phyloP scores from a whole-genome alignment of 2,113 vertebrate species.

The Calyptomena viridis region DNA sequence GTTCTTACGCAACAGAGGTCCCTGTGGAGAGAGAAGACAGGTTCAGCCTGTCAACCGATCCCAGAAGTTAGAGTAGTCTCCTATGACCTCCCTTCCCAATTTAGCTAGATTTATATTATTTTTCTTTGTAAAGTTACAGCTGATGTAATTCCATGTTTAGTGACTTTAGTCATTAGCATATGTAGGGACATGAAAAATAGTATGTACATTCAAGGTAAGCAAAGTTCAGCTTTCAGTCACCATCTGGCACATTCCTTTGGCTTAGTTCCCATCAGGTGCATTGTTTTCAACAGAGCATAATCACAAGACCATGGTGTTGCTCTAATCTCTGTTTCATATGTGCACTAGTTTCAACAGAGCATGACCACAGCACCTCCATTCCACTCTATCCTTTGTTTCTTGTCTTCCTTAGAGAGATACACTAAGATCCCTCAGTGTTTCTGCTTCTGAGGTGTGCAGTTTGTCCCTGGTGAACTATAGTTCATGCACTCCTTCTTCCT shows the following conservation, averaged over 20 bases:
- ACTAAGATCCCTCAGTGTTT: neutral
- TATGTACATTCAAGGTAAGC: neutral
- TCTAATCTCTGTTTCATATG: neutral
- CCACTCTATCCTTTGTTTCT: neutral
- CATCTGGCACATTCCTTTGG: neutral
- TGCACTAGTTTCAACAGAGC: too few species aligned
- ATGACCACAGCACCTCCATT: neutral
- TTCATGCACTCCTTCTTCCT: neutral
- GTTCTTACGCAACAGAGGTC: neutral
- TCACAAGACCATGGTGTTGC: neutral
- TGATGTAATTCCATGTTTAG: neutral
- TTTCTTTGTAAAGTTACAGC: neutral
- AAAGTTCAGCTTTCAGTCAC: neutral
- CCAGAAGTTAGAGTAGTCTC: neutral
- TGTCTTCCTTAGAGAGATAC: neutral
- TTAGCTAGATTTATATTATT: neutral
- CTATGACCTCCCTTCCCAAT: neutral
- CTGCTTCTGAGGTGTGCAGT: neutral
- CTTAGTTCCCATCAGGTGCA: neutral
- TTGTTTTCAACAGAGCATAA: neutral
- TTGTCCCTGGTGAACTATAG: neutral
- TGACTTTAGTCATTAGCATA: neutral
- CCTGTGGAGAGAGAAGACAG: neutral
- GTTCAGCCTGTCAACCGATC: accelerated
- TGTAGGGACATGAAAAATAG: neutral